phyloP scores from a whole-genome alignment of 1,140 invertebrate species.

The Ostrea denselamellosa region DNA sequence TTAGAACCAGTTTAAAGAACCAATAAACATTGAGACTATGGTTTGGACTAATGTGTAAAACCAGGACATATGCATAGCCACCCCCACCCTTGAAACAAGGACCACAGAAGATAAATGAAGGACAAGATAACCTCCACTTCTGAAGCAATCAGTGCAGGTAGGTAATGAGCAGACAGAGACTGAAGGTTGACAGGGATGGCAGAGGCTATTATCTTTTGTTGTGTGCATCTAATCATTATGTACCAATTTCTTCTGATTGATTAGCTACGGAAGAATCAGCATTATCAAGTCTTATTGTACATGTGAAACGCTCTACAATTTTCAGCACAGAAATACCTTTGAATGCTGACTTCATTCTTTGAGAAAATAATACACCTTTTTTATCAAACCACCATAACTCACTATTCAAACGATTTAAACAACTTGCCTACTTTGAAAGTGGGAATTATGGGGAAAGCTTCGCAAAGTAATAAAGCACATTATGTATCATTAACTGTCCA shows the following conservation, averaged over 20 bases:
- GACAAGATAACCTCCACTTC: background rate
- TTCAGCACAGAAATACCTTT: constrained; percentile 39
- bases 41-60: background rate
- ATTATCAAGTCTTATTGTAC: constrained; percentile 21
- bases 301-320: constrained; percentile 25
- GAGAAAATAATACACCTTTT: constrained; percentile 47
- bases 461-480: constrained; percentile 31
- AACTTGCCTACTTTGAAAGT: constrained; percentile 44
- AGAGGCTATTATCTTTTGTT: background rate
- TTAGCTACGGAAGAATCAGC: background rate
- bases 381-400: constrained; percentile 37
- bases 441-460: constrained; percentile 40
- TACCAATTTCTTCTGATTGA: constrained; percentile 45
- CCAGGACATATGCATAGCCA: background rate
- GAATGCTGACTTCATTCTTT: constrained; percentile 34
- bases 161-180: constrained; percentile 2
- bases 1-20: too few relatives aligned
- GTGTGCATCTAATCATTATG: constrained; percentile 19
- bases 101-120: background rate
- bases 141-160: constrained; percentile 10
- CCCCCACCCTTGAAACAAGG: background rate
- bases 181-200: constrained; percentile 5
- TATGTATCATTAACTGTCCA: constrained; percentile 48
- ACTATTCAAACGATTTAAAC: constrained; percentile 46
- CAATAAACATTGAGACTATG: too few relatives aligned